Percentiles rank a stretch among this genome's conserved stretches.
Conservation (phyloP, 92 coral and sea anemone genomes). For the Ricordea florida region DNA sequence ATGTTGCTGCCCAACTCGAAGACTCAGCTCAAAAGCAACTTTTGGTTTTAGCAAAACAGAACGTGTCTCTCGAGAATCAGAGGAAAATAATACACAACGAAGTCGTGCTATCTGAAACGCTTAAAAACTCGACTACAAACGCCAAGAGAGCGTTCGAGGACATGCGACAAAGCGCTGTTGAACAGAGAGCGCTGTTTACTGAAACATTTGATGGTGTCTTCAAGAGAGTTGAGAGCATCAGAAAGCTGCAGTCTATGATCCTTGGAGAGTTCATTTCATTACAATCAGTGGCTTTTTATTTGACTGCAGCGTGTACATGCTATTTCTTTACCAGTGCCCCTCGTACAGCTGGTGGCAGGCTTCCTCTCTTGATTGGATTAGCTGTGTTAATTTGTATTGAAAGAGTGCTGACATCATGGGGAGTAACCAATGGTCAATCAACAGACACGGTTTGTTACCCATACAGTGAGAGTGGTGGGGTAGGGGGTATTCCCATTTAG, state of each 20-base stretch:
- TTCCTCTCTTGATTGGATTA: slow-evolving; percentile 64
- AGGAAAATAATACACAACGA: slow-evolving; percentile 65
- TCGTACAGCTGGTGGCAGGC: slow-evolving; percentile 77
- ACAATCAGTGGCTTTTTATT: slow-evolving; percentile 82
- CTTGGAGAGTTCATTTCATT: slow-evolving; percentile 85
- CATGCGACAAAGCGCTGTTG: slow-evolving; percentile 67
- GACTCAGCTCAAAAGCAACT: slow-evolving; percentile 65
- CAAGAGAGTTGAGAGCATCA: slow-evolving; percentile 80
- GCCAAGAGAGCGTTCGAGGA: slow-evolving; percentile 80
- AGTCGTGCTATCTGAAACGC: slow-evolving; percentile 46
- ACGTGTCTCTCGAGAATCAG: slow-evolving; percentile 73
- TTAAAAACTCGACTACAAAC: slow-evolving; percentile 70
- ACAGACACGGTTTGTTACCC: not conserved
- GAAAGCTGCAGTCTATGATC: slow-evolving; percentile 82
- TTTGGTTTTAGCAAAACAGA: slow-evolving; percentile 61
- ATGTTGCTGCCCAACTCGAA: slow-evolving; percentile 80
- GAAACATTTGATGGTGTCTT: slow-evolving; percentile 84
- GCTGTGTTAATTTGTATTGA: slow-evolving; percentile 64
- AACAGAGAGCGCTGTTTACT: slow-evolving; percentile 73
- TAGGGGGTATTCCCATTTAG: not conserved
- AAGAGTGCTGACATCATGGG: slow-evolving; percentile 60
- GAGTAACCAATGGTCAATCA: slow-evolving; percentile 53
- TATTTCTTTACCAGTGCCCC: slow-evolving; percentile 87
- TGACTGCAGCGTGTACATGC: slow-evolving; percentile 73
- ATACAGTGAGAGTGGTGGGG: not conserved